Evolutionary conservation across 2,113 vertebrate species (phyloP), one percentile per base, ranked within the genome.

Genomic region (Chinchilla lanigera): DNA sequence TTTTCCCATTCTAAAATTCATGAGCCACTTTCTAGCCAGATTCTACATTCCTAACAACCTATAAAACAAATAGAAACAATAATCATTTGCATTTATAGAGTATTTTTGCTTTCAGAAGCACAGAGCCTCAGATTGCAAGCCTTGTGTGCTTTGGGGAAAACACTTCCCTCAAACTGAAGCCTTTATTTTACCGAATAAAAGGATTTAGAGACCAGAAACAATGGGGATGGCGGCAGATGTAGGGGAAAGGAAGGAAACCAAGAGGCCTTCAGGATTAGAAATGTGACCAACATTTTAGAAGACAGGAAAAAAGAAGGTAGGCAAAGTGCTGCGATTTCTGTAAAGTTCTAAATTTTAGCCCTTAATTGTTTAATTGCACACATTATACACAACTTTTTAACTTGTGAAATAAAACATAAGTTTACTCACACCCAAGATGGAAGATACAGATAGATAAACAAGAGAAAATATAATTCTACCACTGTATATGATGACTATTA

Each of bases 151-250:
- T 84, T 89, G 71, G 33, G 47, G 22, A 94, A 97, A 97, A 28
- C 20, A 92, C 20, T 90, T 14, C 75, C 65, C 90, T 89, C 17
- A 41, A 86, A 58, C 71, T 90, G 30, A 91, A 91, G 69, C 63
- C 73, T 87, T 97, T 69, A 93, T 92, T 95, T 97, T 35, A 75
- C 35, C 67, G 77, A 86, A 90, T 87, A 87, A 87, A 56, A 91
- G 84, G 71, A 85, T 75, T 97, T 84, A 91, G 58, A 41, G 38
- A 47, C 83, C 60, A 80, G 44, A 93, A 75, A 84, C 47, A 84
- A 91, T 54, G 50, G 28, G 22, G 12, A 28, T 65, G 75, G 33
- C 47, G 84, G 69, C 84, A 86, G 44, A 81, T 41, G 7, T 1
- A 17, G 22, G 17, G 7, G 47, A 50, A 93, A 69, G 16, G 56